Base-by-base conservation (phyloP, 2,113 vertebrate genomes). In the Perca flavescens region DNA sequence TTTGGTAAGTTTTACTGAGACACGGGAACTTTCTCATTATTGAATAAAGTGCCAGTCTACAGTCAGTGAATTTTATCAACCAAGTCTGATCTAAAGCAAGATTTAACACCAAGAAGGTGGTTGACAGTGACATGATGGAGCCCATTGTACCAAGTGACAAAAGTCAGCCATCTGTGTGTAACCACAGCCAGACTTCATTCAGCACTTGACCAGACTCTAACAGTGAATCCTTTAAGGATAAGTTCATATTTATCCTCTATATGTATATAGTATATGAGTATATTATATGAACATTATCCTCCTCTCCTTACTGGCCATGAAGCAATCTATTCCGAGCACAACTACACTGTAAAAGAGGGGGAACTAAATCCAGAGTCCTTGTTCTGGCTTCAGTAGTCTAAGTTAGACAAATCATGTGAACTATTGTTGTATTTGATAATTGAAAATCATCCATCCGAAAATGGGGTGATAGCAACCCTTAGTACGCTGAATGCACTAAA, bases 371-470 rank as follows among this genome's bases (percentile, higher is more conserved):
- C 21, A 47, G 46, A 40, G 5, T 40, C n/a, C 19, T 65, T 65
- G 60, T 74, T 71, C 12, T 15, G 6, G 28, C 22, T 63, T 25
- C 17, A 57, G 56, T 10, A 14, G 31, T 63, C 21, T 56, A 47
- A 52, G 3, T 73, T 11, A 16, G 15, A 57, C 31, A 53, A 46
- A 66, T 50, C 17, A 74, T 54, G 13, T 9, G 19, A 28, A 17
- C 56, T 31, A 53, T 77, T 80, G 17, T 75, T 67, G 67, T 43
- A 10, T 77, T 80, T 69, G 25, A 69, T 56, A 64, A 80, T 53
- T 82, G 66, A 60, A 69, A 74, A 73, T 79, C 25, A 53, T 62
- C 46, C 46, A 17, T 40, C 34, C 49, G 28, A 47, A 74, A 70
- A 60, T 9, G 15, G 2, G 17, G 9, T 28, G 17, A 56, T 56